A percentile compares a stretch with the other conserved stretches of the same genome.
Conservation (phyloP, 2,888 invertebrate species). For the Subacronicta megacephala region DNA sequence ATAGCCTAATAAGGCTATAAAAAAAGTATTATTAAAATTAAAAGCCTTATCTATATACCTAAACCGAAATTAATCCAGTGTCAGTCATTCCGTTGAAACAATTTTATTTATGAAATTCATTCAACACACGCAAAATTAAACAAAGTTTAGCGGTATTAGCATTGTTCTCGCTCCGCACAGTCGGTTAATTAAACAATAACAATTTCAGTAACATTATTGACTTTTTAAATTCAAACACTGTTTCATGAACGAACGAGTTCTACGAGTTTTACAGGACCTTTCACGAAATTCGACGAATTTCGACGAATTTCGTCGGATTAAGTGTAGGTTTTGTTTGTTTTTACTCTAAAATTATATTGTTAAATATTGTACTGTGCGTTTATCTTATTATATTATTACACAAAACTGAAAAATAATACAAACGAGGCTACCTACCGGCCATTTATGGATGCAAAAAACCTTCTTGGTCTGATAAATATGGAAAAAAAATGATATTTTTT, state of each 20-base stretch:
- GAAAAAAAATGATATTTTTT: no score
- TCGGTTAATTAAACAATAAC: slow-evolving; percentile 62
- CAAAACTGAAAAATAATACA: no score
- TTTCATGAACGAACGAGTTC: slow-evolving; percentile 39
- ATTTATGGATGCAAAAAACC: no score
- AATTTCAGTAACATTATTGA: slow-evolving; percentile 56
- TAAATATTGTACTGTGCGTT: slow-evolving; percentile 2
- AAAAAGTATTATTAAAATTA: slow-evolving; percentile 24
- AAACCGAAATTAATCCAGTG: slow-evolving; percentile 50
- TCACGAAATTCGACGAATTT: slow-evolving; percentile 34
- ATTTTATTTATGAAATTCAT: slow-evolving; percentile 54
- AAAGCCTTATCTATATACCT: slow-evolving; percentile 22
- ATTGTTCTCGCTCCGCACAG: slow-evolving; percentile 45
- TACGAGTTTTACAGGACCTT: no score
- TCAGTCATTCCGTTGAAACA: slow-evolving; percentile 44
- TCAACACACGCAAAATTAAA: slow-evolving; percentile 51
- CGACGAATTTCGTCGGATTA: slow-evolving; percentile 15
- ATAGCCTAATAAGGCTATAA: slow-evolving; percentile 18
- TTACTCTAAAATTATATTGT: slow-evolving; percentile 1
- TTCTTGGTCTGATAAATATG: no score
- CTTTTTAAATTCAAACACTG: slow-evolving; percentile 55
- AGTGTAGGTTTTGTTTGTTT: slow-evolving; percentile 17
- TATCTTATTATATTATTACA: no score
- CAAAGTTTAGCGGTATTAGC: slow-evolving; percentile 53
- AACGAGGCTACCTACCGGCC: no score